Evolutionary conservation across 2,888 invertebrate genomes (phyloP).

Genomic region (Aelia acuminata): DNA sequence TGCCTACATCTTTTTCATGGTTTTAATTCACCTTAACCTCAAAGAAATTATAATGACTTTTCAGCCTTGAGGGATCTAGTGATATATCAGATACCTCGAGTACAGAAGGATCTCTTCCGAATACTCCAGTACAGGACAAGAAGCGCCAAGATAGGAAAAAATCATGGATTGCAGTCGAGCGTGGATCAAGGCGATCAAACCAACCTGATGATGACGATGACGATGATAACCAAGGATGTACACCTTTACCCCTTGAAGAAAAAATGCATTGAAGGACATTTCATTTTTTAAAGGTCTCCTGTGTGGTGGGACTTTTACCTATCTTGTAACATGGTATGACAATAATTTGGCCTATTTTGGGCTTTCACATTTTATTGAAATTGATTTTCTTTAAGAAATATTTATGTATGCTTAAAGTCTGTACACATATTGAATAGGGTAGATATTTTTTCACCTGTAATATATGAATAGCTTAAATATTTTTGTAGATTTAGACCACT

Average conservation of each 20-base stretch:
- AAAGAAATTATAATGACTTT: conserved; percentile 36
- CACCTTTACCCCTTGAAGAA: conserved; percentile 60
- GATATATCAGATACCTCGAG: conserved; percentile 63
- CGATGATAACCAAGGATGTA: conserved; percentile 62
- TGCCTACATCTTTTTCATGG: not conserved
- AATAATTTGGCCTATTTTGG: conserved; percentile 17
- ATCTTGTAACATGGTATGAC: conserved; percentile 49
- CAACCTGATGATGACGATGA: conserved; percentile 2
- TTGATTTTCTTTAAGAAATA: conserved; percentile 53
- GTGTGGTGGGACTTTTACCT: not conserved
- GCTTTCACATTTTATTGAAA: conserved; percentile 27
- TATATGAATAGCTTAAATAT: conserved; percentile 28
- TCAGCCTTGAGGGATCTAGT: conserved; percentile 59
- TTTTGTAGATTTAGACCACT: conserved; percentile 42
- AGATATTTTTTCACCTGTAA: conserved; percentile 17
- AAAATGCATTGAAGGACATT: conserved; percentile 29
- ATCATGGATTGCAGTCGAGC: conserved; percentile 32
- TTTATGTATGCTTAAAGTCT: not conserved
- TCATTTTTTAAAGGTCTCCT: conserved; percentile 1
- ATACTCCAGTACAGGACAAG: conserved; percentile 65
- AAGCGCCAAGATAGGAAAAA: conserved; percentile 61
- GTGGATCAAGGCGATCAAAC: not conserved
- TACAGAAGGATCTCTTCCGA: conserved; percentile 63
- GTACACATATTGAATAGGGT: conserved; percentile 14
- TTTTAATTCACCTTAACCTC: not conserved